Base-by-base conservation (phyloP, 1,140 invertebrate species). In the Aphis craccivora region DNA sequence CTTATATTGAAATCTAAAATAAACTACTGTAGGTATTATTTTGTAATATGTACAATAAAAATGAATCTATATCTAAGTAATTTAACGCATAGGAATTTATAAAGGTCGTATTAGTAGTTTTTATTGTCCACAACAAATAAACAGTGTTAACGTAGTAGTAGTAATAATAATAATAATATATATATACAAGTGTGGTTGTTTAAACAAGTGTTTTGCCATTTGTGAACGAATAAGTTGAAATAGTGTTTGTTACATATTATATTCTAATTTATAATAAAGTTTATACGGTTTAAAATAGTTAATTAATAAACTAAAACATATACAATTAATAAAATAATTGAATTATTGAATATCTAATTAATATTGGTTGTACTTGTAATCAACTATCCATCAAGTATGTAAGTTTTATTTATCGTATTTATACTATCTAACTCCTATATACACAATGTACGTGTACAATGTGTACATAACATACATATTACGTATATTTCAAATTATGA, bases 141-240 rank as follows among this genome's bases (percentile, higher is more conserved):
- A 90, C 60, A 67, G 9, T 43, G 89, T 67, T 55, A 67, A 90
- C 25, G 25, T 43, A 89, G 37, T 90, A 40, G 5, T 55, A 87
- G 51, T 51, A 88, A 30, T 60, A 6, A 18, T 67, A 67, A 67
- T 67, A 67, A 67, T 67, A 60, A 55, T 60, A 35, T 4, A 25
- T n/a, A 55, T 89, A 67, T n/a, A 60, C 53, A 60, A 86, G 91
- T 84, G 76, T 35, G 25, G 25, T 93, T 93, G n/a, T 93, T 93
- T 86, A 53, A 93, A 86, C 91, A 93, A 86, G 91, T 93, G 91
- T 93, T 93, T 40, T 86, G 9, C 91, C 91, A 93, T 51, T 93
- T 93, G 91, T 51, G n/a, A 92, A 92, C n/a, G 67, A 81, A 91
- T n/a, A 25, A 11, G 25, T 90, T 43, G 53, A 67, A 90, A 89